Conservation (phyloP, 2,797 vertebrate species). For the Macropus fuliginosus region DNA sequence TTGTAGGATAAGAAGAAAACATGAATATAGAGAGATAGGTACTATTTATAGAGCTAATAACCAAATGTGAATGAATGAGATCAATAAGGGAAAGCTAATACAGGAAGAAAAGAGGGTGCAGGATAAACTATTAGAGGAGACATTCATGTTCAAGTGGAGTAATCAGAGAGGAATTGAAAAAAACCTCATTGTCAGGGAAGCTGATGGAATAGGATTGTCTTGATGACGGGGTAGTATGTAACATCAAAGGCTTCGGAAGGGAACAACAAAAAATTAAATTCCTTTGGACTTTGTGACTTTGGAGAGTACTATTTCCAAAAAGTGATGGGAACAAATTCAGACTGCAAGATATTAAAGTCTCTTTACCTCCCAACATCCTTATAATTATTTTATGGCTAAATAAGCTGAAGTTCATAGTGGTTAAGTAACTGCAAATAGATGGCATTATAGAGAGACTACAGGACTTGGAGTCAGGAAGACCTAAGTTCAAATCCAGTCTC, state of each 20-base stretch:
- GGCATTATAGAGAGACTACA: not conserved
- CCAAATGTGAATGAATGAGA: not conserved
- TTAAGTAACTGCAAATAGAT: not conserved
- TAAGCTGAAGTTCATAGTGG: not conserved
- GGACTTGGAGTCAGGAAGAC: not conserved
- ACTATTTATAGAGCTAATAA: not conserved
- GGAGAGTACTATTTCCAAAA: not conserved
- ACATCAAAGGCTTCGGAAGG: not conserved
- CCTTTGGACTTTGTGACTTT: not conserved
- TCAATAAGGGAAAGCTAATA: not conserved
- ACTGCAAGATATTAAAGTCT: not conserved
- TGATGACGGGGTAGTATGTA: not conserved
- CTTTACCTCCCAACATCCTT: not conserved
- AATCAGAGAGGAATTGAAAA: not conserved
- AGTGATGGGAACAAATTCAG: not conserved
- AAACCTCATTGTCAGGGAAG: not conserved
- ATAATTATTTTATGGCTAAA: not conserved
- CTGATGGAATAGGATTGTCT: not conserved
- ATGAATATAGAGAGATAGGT: not conserved
- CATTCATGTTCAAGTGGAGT: not conserved
- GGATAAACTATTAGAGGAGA: not conserved
- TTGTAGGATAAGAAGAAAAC: not conserved
- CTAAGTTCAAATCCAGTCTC: not conserved
- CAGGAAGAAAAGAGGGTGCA: not conserved
- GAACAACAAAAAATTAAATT: not conserved